Evolutionary conservation across 2,888 invertebrate genomes (phyloP).

Genomic region (Cryptus viduatorius): DNA sequence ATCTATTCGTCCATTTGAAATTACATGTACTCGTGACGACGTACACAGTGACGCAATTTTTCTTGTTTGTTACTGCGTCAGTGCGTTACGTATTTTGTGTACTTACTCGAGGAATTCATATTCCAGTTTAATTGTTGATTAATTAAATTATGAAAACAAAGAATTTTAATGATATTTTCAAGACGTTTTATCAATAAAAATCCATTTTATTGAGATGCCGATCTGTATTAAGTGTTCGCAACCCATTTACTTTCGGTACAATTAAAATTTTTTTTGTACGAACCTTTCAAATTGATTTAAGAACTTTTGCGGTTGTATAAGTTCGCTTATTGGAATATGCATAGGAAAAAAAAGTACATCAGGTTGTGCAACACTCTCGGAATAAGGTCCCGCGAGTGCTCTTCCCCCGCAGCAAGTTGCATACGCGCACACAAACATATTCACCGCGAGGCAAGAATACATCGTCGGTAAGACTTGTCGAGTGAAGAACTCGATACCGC

Average conservation of each 20-base stretch:
- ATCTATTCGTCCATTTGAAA: neutral
- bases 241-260: neutral
- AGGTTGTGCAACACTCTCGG: slow-evolving; percentile 47
- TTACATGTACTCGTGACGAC: neutral
- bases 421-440: neutral
- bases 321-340: neutral
- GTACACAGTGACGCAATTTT: neutral
- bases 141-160: neutral
- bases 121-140: neutral
- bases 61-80: neutral
- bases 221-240: too few relatives aligned
- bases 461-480: slow-evolving; percentile 26
- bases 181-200: neutral
- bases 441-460: neutral
- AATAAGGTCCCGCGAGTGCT: slow-evolving; percentile 31
- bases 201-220: neutral
- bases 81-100: neutral
- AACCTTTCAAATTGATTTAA: neutral
- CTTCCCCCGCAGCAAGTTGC: slow-evolving; percentile 59
- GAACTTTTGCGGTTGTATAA: neutral
- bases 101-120: neutral
- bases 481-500: slow-evolving; percentile 61
- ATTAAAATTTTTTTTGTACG: neutral
- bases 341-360: slow-evolving; percentile 7
- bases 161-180: neutral